Evolutionary conservation across 1,140 invertebrate species (phyloP).

Genomic region (Subanguina moxae): DNA sequence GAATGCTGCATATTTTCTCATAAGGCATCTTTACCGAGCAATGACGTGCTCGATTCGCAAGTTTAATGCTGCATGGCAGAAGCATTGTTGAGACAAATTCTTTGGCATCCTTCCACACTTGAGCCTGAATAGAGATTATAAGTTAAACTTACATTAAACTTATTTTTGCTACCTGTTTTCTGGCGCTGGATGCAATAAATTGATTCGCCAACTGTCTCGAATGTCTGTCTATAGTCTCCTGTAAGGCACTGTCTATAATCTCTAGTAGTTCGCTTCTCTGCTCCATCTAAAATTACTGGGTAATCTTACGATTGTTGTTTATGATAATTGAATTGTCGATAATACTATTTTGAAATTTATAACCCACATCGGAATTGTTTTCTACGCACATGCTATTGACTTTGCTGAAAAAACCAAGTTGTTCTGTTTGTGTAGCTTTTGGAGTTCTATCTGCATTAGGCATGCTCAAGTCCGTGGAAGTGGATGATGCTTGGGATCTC

Average conservation of each 20-base stretch:
- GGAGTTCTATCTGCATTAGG: conserved; percentile 11
- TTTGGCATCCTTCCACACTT: conserved; percentile 29
- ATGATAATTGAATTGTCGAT: conserved; percentile 3
- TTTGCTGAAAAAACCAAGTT: conserved; percentile 7
- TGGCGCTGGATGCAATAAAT: conserved; percentile 35
- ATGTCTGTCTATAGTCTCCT: conserved; percentile 42
- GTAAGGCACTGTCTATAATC: conserved; percentile 39
- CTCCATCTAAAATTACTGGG: conserved; percentile 24
- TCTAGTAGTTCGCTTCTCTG: conserved; percentile 32
- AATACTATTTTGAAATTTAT: background rate
- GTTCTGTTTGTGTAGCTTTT: conserved; percentile 24
- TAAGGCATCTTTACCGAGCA: conserved; percentile 11
- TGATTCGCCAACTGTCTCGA: conserved; percentile 29
- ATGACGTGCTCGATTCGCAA: conserved; percentile 20
- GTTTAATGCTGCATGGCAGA: conserved; percentile 22
- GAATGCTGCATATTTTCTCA: conserved; percentile 18
- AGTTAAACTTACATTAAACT: background rate
- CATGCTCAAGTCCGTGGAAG: background rate
- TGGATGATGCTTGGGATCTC: background rate
- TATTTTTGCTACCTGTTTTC: conserved; percentile 32
- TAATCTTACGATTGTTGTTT: conserved; percentile 4
- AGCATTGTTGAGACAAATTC: conserved; percentile 28
- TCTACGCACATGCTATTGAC: background rate
- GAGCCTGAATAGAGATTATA: conserved; percentile 13
- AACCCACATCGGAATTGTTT: background rate